phyloP scores from a whole-genome alignment of 2,888 invertebrate genomes.

The Caenorhabditis drosophilae region DNA sequence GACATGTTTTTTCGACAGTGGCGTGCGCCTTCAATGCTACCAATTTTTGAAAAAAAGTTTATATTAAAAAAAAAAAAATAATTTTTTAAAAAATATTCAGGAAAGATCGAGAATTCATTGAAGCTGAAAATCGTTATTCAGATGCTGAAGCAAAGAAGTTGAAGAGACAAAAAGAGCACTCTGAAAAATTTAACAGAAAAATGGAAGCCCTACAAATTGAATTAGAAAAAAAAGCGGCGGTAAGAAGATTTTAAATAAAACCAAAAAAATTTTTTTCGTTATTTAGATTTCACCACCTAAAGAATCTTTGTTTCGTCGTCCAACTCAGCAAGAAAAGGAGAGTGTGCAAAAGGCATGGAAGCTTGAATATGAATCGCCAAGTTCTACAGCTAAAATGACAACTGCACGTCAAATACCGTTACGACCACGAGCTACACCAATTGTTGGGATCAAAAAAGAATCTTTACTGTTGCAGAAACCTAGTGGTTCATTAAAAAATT shows the following conservation, averaged over 20 bases:
- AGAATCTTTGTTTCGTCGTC: background rate
- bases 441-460: constrained; percentile 12
- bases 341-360: constrained; percentile 2
- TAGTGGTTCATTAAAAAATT: too few relatives aligned
- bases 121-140: constrained; percentile 7
- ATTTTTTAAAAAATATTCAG: background rate
- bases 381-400: constrained; percentile 23
- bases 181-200: constrained; percentile 15
- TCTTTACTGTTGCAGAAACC: too few relatives aligned
- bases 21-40: constrained; percentile 22
- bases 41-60: constrained; percentile 17
- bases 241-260: background rate
- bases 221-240: background rate
- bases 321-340: constrained; percentile 16
- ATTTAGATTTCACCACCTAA: too few relatives aligned
- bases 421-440: background rate
- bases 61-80: background rate
- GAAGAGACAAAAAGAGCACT: constrained; percentile 10
- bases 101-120: constrained; percentile 21
- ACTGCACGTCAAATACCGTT: background rate
- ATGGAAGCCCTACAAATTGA: background rate
- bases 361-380: constrained; percentile 17
- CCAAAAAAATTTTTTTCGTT: too few relatives aligned
- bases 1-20: constrained; percentile 30
- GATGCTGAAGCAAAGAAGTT: constrained; percentile 2